Base-by-base conservation (phyloP, 2,797 vertebrate genomes). In the Huso huso region DNA sequence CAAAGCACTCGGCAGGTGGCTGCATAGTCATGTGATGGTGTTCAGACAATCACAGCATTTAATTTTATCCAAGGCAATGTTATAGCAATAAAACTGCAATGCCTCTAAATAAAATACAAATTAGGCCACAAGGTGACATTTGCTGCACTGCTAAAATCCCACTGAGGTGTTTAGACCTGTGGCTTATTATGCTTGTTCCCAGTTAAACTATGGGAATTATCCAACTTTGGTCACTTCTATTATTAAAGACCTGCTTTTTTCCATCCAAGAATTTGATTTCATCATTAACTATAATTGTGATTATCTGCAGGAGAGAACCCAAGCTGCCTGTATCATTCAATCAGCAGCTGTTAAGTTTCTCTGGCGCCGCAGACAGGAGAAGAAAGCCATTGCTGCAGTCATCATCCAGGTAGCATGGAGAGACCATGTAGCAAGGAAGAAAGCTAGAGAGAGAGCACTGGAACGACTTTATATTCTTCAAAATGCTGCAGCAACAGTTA, bases 331-430 rank as follows among this genome's bases (percentile, higher is more conserved):
- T 60, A 85, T 91, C 74, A 92, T 97, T 77, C 93, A 96, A 48
- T 70, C 62, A 9, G 68, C 75, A 53, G 75, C 85, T 51, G 73
- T 74, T 66, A 72, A 48, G 15, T 96, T 95, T 68, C 79, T 97
- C 7, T 76, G 74, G 71, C 81, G 9, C n/a, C 79, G 53, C 10
- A 73, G 69, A 61, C 57, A 73, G 6, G 67, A 82, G 65, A 89
- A 77, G 75, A 81, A 75, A 71, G 70, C 51, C 15, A 69, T 4
- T 1, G 92, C 94, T n/a, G 86, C 89, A 0, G 0, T 83, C 5
- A 0, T 79, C 68, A 86, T 98, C 73, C 95, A 98, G 75, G 88
- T 87, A 2, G 66, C 74, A 1, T 98, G 94, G 94, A 90, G 88
- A 74, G 81, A 89, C 66, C 73, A 81, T 51, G 66, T 71, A 8